Conservation (phyloP, 2,113 vertebrate genomes). For the Alethe castanea region DNA sequence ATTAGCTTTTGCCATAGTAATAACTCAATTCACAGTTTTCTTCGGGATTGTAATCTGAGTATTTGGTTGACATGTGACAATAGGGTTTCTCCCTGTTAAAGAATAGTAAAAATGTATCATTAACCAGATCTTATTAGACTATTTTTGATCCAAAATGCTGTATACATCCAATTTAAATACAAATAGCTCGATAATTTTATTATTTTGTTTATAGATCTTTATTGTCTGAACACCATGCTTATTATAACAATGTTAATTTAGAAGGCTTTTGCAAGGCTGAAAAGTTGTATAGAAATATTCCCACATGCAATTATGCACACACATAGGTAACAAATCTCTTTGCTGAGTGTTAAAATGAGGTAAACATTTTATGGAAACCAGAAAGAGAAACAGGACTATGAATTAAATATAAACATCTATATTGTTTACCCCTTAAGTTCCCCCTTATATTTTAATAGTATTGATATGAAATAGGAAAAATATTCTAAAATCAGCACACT, state of each 20-base stretch:
- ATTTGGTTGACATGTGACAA: not conserved
- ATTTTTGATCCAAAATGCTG: not conserved
- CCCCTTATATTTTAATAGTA: slow-evolving; percentile 14
- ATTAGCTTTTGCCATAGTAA: not conserved
- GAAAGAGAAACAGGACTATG: not conserved
- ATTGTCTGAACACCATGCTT: not conserved
- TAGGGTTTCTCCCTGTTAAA: not conserved
- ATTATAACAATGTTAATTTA: not conserved
- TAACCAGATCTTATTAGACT: not conserved
- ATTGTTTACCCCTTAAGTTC: not conserved
- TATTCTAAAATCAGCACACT: not conserved
- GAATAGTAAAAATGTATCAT: not conserved
- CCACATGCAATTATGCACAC: not conserved
- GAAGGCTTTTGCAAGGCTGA: not conserved
- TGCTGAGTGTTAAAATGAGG: not conserved
- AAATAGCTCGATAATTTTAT: not conserved
- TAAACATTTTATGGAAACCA: not conserved
- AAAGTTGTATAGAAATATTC: not conserved
- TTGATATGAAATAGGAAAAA: not conserved
- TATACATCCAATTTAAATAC: not conserved
- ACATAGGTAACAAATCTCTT: not conserved
- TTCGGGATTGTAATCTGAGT: not conserved
- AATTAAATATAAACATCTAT: not conserved
- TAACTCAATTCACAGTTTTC: not conserved
- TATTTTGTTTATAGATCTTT: not conserved